A percentile compares a stretch with the other conserved stretches of the same genome.
Evolutionary conservation across 2,888 invertebrate species (phyloP).

Genomic region (Emmelina monodactyla): DNA sequence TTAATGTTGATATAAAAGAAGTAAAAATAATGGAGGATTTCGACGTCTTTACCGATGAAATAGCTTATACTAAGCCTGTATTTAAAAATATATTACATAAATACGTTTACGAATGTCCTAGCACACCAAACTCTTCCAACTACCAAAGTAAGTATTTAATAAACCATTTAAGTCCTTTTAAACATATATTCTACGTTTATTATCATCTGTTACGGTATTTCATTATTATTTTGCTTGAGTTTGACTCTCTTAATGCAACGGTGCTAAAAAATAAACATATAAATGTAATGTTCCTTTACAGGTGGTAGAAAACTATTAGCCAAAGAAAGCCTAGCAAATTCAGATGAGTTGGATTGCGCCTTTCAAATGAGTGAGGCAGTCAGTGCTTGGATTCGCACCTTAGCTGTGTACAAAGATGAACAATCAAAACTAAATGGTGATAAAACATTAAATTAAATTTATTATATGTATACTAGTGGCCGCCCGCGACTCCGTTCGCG

Average conservation of each 20-base stretch:
- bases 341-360: constrained; percentile 36
- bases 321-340: constrained; percentile 35
- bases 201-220: too few relatives aligned
- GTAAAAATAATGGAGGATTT: constrained; percentile 53
- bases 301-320: constrained; percentile 48
- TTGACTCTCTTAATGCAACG: too few relatives aligned
- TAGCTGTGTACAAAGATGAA: constrained; percentile 54
- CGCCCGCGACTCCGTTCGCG: too few relatives aligned
- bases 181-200: too few relatives aligned
- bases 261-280: too few relatives aligned
- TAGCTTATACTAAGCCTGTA: constrained; percentile 38
- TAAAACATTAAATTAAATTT: too few relatives aligned
- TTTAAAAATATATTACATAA: constrained; percentile 40
- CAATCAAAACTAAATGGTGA: constrained; percentile 37
- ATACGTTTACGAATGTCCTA: constrained; percentile 36
- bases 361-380: constrained; percentile 54
- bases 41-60: constrained; percentile 53
- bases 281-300: constrained; percentile 21
- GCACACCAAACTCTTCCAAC: constrained; percentile 46
- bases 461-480: too few relatives aligned
- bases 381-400: constrained; percentile 40
- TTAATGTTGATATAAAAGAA: too few relatives aligned
- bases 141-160: constrained; percentile 44
- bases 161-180: too few relatives aligned
- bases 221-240: too few relatives aligned